phyloP scores from a whole-genome alignment of 2,797 vertebrate genomes.

The Sphenodon punctatus region DNA sequence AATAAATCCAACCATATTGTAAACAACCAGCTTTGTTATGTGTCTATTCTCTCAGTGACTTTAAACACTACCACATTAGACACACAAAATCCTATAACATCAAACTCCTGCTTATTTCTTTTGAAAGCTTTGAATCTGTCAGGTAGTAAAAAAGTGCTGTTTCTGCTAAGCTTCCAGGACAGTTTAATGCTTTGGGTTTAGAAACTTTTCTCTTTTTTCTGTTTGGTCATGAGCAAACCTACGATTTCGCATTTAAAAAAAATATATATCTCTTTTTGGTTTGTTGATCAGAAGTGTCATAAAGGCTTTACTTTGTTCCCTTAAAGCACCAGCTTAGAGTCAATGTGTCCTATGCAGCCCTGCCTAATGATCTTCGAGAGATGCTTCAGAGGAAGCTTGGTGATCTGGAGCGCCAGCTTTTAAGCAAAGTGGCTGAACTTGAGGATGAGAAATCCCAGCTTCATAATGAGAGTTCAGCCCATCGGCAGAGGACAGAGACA shows the following conservation, averaged over 20 bases:
- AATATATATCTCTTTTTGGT: neutral
- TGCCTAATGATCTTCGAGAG: conserved; percentile 89
- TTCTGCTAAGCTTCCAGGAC: neutral
- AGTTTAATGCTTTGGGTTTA: neutral
- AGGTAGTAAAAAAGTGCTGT: neutral
- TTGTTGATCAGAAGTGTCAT: neutral
- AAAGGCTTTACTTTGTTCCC: neutral
- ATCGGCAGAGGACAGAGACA: conserved; percentile 90
- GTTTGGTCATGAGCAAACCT: neutral
- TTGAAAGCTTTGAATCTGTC: conserved; percentile 7
- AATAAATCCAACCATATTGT: neutral
- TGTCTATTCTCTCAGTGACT: neutral
- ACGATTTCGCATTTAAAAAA: neutral
- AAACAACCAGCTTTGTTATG: neutral
- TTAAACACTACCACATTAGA: neutral
- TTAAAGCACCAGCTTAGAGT: conserved; percentile 89
- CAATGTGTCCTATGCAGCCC: conserved; percentile 83
- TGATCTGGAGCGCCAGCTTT: conserved; percentile 91
- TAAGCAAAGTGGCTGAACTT: conserved; percentile 91
- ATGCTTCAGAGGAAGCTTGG: conserved; percentile 90
- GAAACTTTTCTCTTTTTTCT: neutral
- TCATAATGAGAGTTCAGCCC: conserved; percentile 92
- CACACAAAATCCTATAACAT: too few relatives aligned
- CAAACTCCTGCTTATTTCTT: too few relatives aligned
- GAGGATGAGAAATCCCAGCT: conserved; percentile 93